Percentiles rank a stretch among this genome's conserved stretches.
Evolutionary conservation across 2,888 invertebrate species (phyloP).

Genomic region (Ditylenchus weischeri): DNA sequence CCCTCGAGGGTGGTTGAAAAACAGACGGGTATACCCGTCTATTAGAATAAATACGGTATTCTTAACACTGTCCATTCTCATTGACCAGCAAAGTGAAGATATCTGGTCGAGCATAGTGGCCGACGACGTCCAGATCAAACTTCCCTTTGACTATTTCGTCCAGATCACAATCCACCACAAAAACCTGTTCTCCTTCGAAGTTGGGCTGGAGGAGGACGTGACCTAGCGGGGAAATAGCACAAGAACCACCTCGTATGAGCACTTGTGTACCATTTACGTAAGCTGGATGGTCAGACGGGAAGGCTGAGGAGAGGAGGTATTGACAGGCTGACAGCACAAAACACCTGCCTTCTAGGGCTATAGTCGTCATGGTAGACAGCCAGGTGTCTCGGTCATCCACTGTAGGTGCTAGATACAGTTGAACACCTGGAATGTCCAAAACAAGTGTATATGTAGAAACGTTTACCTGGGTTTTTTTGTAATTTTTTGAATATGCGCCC

Average conservation of each 20-base stretch:
- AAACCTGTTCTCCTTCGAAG: constrained; percentile 29
- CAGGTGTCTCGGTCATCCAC: constrained; percentile 54
- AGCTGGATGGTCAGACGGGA: constrained; percentile 45
- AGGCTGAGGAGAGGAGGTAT: constrained; percentile 41
- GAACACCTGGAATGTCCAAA: constrained; percentile 36
- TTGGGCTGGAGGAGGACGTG: constrained; percentile 45
- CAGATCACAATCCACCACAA: constrained; percentile 33
- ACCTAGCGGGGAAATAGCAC: constrained; percentile 50
- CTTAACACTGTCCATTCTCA: constrained; percentile 23
- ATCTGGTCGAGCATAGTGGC: constrained; percentile 39
- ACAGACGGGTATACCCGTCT: no score
- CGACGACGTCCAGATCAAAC: constrained; percentile 38
- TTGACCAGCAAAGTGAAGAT: constrained; percentile 34
- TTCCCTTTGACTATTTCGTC: constrained; percentile 31
- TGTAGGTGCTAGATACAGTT: constrained; percentile 53
- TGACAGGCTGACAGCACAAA: constrained; percentile 54
- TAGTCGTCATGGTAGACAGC: constrained; percentile 51
- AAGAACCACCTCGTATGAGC: constrained; percentile 52
- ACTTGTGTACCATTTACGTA: constrained; percentile 23
- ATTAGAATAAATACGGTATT: no score
- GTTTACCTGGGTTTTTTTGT: no score
- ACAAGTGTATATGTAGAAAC: no score
- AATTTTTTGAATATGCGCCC: no score
- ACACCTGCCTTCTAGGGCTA: constrained; percentile 53
- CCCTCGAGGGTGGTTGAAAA: no score